Conservation (phyloP, 2,113 vertebrate genomes). For the Marmota flaviventris region DNA sequence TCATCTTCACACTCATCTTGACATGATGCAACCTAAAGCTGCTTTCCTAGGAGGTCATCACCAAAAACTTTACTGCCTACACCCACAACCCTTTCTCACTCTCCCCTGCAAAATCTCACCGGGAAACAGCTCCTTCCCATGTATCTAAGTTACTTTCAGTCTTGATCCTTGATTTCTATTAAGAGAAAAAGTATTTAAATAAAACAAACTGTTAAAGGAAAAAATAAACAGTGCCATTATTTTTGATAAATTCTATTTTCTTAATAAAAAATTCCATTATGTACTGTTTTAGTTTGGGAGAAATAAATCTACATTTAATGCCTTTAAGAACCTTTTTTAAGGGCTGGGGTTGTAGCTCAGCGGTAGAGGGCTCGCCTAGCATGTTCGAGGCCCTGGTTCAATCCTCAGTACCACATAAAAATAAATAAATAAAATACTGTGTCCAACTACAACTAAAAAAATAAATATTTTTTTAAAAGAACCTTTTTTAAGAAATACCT, state of each 20-base stretch:
- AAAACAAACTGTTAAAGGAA: background rate
- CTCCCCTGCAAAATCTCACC: constrained; percentile 2
- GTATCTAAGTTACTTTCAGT: constrained; percentile 1
- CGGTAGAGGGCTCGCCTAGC: no score
- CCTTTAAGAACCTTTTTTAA: background rate
- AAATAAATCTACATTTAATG: constrained; percentile 40
- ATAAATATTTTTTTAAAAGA: no score
- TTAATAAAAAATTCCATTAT: constrained; percentile 49
- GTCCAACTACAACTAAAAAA: no score
- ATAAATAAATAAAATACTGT: no score
- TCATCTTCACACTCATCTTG: background rate
- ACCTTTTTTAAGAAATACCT: background rate
- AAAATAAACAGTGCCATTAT: constrained; percentile 40
- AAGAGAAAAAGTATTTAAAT: background rate
- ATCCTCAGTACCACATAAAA: no score
- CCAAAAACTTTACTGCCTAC: background rate
- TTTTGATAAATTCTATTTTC: constrained; percentile 50
- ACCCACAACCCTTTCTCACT: background rate
- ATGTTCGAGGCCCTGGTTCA: no score
- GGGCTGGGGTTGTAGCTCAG: no score
- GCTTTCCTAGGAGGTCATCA: background rate
- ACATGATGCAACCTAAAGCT: background rate
- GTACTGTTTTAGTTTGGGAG: background rate
- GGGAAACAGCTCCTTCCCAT: background rate
- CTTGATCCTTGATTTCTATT: constrained; percentile 17